Conservation (phyloP, 2,888 invertebrate genomes). For the Trachelus iudaicus region DNA sequence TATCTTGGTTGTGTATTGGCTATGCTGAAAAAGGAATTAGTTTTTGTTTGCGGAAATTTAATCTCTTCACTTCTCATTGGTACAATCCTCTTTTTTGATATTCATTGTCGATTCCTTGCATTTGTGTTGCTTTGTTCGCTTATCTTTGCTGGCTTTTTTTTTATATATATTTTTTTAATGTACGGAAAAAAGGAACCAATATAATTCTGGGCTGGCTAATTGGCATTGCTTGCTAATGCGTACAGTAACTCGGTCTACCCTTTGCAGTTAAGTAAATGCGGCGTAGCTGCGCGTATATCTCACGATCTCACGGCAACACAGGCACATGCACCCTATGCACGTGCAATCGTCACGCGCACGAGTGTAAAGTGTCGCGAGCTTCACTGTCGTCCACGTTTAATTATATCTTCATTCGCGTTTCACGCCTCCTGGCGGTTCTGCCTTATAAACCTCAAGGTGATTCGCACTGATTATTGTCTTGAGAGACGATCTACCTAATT, state of each 20-base stretch:
- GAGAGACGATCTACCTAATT: background rate
- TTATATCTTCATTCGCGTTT: background rate
- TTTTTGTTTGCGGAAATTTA: background rate
- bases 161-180: too few species aligned
- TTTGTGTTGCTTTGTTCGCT: conserved; percentile 1
- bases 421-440: background rate
- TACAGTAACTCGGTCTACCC: background rate
- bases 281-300: conserved; percentile 6
- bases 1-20: background rate
- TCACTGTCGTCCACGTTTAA: background rate
- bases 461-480: background rate
- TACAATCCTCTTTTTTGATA: background rate
- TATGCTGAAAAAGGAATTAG: background rate
- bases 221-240: background rate
- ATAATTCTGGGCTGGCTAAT: background rate
- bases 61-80: background rate
- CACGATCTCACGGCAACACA: background rate
- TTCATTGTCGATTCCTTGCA: background rate
- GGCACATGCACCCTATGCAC: background rate
- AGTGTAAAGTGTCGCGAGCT: background rate
- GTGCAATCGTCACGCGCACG: background rate
- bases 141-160: background rate
- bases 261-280: background rate
- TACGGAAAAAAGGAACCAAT: background rate
- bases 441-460: background rate